phyloP scores from a whole-genome alignment of 2,113 vertebrate species.

The Pholis gunnellus region DNA sequence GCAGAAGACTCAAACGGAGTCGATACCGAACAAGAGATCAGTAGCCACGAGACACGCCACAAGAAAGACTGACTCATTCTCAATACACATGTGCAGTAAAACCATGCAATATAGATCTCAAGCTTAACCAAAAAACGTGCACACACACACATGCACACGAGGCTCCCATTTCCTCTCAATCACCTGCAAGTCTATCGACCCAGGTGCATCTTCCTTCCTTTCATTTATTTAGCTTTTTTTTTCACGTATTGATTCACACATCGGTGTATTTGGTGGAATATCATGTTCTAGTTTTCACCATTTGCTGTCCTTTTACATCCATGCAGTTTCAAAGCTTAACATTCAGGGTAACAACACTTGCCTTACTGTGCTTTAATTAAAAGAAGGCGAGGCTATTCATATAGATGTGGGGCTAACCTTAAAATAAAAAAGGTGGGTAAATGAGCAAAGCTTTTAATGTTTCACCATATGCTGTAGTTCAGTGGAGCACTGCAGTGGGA shows the following conservation, averaged over 20 bases:
- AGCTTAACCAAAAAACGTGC: constrained; percentile 33
- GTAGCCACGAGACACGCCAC: constrained; percentile 39
- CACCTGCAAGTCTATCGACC: constrained; percentile 78
- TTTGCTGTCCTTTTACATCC: constrained; percentile 60
- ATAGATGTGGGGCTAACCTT: constrained; percentile 30
- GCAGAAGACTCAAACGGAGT: constrained; percentile 60
- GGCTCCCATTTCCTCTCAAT: constrained; percentile 69
- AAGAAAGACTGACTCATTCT: constrained; percentile 54
- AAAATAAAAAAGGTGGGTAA: constrained; percentile 9
- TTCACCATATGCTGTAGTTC: constrained; percentile 67
- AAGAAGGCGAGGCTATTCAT: constrained; percentile 24
- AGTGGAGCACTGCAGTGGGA: constrained; percentile 69
- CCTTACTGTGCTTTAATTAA: constrained; percentile 56
- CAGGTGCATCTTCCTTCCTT: constrained; percentile 72
- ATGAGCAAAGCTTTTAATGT: constrained; percentile 60
- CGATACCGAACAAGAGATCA: constrained; percentile 61
- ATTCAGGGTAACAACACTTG: constrained; percentile 24
- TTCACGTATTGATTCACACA: constrained; percentile 75
- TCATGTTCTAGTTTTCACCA: constrained; percentile 69
- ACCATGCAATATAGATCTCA: constrained; percentile 19
- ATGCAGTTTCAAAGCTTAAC: constrained; percentile 27
- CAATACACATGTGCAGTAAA: constrained; percentile 25
- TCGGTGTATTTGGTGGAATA: constrained; percentile 68
- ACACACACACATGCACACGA: constrained; percentile 30
- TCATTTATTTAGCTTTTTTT: constrained; percentile 72